A percentile compares a stretch with the other conserved stretches of the same genome.
Evolutionary conservation across 2,888 invertebrate species (phyloP).

Genomic region (Metacarcinus magister): DNA sequence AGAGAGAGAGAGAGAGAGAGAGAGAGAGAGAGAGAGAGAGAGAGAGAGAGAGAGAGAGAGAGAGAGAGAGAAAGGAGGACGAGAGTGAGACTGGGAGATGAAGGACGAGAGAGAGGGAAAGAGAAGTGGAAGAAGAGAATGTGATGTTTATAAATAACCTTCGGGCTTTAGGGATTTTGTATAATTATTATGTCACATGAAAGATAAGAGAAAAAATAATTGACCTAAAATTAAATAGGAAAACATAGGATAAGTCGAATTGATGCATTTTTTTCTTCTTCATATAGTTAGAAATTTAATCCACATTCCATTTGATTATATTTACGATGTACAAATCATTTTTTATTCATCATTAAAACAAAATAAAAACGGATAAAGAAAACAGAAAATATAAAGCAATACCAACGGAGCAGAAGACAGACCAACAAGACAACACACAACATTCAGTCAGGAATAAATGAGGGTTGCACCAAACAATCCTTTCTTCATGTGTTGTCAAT

Average conservation of each 20-base stretch:
- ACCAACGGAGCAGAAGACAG: too few species aligned
- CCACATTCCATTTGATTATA: not conserved
- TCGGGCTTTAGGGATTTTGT: too few species aligned
- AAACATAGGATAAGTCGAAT: too few species aligned
- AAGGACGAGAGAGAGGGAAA: not conserved
- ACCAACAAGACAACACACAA: too few species aligned
- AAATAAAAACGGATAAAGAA: not conserved
- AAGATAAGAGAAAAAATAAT: not conserved
- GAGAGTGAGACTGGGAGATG: not conserved
- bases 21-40: constrained; percentile 19
- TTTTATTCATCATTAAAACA: not conserved
- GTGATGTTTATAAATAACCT: too few species aligned
- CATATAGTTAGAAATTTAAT: too few species aligned
- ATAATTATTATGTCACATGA: too few species aligned
- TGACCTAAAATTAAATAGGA: not conserved
- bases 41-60: constrained; percentile 26
- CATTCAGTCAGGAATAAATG: too few species aligned
- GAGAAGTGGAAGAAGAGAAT: not conserved
- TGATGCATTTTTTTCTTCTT: too few species aligned
- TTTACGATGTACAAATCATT: not conserved
- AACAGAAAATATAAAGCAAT: too few species aligned
- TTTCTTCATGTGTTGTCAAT: not conserved
- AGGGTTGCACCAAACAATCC: not conserved
- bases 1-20: constrained; percentile 26
- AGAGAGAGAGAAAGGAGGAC: not conserved